Base-by-base conservation (phyloP, 2,113 vertebrate genomes). In the Nanorana parkeri region DNA sequence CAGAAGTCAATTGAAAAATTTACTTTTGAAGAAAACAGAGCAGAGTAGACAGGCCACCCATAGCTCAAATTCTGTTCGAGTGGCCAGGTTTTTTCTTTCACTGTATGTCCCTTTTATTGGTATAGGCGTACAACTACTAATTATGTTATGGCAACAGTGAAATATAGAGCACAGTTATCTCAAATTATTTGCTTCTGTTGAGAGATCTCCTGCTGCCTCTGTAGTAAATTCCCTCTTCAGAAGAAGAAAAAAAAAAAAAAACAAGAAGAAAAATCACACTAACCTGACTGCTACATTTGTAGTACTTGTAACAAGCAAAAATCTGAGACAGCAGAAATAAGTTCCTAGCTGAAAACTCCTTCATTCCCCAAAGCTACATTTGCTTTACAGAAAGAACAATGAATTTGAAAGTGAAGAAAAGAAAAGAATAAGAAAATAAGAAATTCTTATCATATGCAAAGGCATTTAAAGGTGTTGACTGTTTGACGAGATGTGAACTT, bases 231-330 rank as follows among this genome's bases (percentile, higher is more conserved):
- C 32, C 32, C 69, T 55, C 23, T 55, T 56, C 56, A 74, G 29
- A n/a, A n/a, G n/a, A n/a, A n/a, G n/a, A 32, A 5, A 5, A 5
- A 32, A 32, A 32, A 32, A 32, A 32, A 32, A 32, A 32, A 3
- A 32, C 3, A 32, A n/a, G 17, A 29, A 6, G 15, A 23, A 29
- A 7, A 58, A 7, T 16, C 28, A 21, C 28, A 23, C 55, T 24
- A 52, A 8, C 28, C 55, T 74, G 72, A 60, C 29, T 74, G 72
- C 23, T 60, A 74, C 72, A 74, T 29, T 60, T 74, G 24, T 74
- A 68, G 21, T 20, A 36, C 24, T 55, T 36, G 51, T 78, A 58
- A 24, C 24, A 51, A 20, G 28, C 20, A 7, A 47, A 65, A 55
- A 26, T 5, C 51, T 24, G 52, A 68, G 47, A 68, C 65, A 68